These are phyloP conservation scores for Sebastiscus tertius DNA, from an alignment of 2,797 vertebrate species.

Conservation along the genomic window DNA sequence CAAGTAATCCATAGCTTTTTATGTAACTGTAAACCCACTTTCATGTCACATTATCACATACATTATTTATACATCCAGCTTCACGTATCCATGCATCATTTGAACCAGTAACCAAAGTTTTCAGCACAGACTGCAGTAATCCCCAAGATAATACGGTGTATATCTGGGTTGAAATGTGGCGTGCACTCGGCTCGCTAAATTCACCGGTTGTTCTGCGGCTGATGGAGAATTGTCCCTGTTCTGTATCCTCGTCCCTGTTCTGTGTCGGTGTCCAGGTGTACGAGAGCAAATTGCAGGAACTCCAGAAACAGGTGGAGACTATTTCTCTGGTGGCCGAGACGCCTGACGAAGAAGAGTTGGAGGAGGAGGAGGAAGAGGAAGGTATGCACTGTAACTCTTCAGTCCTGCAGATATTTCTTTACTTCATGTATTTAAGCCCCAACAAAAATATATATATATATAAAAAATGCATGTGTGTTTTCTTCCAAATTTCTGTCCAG, in stretches of 20 bases:
- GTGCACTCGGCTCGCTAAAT: not conserved
- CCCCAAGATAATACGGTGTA: not conserved
- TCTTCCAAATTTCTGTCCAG: conserved; percentile 62
- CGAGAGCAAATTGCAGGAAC: conserved; percentile 96
- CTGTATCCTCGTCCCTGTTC: conserved; percentile 65
- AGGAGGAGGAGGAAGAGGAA: conserved; percentile 91
- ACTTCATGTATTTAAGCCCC: not conserved
- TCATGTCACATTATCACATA: not conserved
- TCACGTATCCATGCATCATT: not conserved
- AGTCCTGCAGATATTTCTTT: not conserved
- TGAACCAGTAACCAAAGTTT: not conserved
- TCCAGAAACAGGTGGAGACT: conserved; percentile 98
- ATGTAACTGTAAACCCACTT: not conserved
- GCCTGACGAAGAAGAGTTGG: conserved; percentile 95
- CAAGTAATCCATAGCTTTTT: not conserved
- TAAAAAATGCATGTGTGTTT: conserved; percentile 30
- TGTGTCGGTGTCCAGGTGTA: conserved; percentile 90
- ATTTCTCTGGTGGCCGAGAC: conserved; percentile 94
- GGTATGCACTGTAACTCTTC: conserved; percentile 65
- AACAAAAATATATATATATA: no score
- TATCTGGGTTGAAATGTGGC: not conserved
- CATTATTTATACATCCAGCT: not conserved
- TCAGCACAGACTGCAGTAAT: not conserved
- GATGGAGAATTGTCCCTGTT: conserved; percentile 66
- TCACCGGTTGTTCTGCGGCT: conserved; percentile 51